Conservation (phyloP, 2,797 vertebrate genomes). For the Acipenser transmontanus region DNA sequence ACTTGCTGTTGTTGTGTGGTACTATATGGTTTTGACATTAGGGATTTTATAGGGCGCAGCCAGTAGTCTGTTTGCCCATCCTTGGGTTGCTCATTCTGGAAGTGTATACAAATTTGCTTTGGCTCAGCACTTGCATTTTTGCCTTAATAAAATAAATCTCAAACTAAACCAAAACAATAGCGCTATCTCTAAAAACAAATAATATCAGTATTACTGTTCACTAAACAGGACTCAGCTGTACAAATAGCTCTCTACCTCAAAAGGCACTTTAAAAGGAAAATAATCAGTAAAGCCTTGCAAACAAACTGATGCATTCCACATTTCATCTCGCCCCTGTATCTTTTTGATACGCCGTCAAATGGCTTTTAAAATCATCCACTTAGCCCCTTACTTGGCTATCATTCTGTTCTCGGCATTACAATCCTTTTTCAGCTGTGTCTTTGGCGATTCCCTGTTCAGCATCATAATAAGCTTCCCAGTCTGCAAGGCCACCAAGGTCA, state of each 20-base stretch:
- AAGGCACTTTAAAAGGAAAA: slow-evolving; percentile 52
- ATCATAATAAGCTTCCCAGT: slow-evolving; percentile 52
- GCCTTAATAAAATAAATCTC: slow-evolving; percentile 68
- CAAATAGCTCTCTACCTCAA: slow-evolving; percentile 73
- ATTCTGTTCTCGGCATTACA: slow-evolving; percentile 18
- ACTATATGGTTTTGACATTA: neutral
- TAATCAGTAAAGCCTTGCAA: slow-evolving; percentile 31
- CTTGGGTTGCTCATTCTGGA: neutral
- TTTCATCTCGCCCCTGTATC: slow-evolving; percentile 14
- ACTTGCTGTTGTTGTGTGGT: no score
- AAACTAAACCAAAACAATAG: slow-evolving; percentile 64
- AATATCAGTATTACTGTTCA: slow-evolving; percentile 65
- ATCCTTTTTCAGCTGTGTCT: neutral
- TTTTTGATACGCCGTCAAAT: slow-evolving; percentile 10
- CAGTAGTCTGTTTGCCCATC: neutral
- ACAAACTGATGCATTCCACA: slow-evolving; percentile 20
- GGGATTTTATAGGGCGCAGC: neutral
- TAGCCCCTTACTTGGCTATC: slow-evolving; percentile 18
- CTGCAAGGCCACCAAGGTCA: slow-evolving; percentile 58
- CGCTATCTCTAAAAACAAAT: slow-evolving; percentile 75
- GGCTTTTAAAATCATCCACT: slow-evolving; percentile 12
- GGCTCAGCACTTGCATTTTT: slow-evolving; percentile 56
- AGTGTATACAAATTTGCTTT: slow-evolving; percentile 34
- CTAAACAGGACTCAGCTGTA: slow-evolving; percentile 83
- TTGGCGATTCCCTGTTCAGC: slow-evolving; percentile 54